Evolutionary conservation across 1,140 invertebrate genomes (phyloP).

Genomic region (Nebria ingens): DNA sequence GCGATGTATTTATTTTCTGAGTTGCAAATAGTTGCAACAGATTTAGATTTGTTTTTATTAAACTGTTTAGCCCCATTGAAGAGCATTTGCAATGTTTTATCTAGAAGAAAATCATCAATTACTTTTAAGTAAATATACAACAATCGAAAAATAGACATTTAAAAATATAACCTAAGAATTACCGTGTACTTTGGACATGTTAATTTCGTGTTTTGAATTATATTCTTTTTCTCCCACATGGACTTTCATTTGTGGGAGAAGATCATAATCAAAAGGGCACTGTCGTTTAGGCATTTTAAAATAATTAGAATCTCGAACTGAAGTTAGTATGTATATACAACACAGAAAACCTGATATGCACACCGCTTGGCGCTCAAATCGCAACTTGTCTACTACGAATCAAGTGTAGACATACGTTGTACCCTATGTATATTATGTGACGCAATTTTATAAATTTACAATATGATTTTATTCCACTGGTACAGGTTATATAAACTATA

Average conservation of each 20-base stretch:
- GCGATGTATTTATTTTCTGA: neutral
- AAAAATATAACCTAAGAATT: neutral
- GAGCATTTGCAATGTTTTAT: neutral
- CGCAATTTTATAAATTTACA: neutral
- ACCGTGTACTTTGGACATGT: neutral
- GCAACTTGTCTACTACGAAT: too few species aligned
- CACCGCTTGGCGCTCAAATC: too few species aligned
- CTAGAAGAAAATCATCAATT: neutral
- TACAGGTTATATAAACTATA: neutral
- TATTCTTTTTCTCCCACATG: neutral
- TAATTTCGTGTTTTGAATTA: neutral
- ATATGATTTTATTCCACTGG: neutral
- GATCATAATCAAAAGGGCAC: neutral
- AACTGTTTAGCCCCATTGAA: neutral
- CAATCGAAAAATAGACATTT: neutral
- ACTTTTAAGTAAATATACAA: neutral
- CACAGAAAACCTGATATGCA: too few species aligned
- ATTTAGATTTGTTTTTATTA: neutral
- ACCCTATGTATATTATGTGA: too few species aligned
- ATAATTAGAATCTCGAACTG: too few species aligned
- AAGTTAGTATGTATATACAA: too few species aligned
- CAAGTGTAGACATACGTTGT: too few species aligned
- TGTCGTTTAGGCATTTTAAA: conserved; percentile 1
- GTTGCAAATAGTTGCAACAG: neutral
- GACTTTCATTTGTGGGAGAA: neutral